A percentile compares a stretch with the other conserved stretches of the same genome.
phyloP scores from a whole-genome alignment of 2,113 vertebrate genomes.

The Caloenas nicobarica region DNA sequence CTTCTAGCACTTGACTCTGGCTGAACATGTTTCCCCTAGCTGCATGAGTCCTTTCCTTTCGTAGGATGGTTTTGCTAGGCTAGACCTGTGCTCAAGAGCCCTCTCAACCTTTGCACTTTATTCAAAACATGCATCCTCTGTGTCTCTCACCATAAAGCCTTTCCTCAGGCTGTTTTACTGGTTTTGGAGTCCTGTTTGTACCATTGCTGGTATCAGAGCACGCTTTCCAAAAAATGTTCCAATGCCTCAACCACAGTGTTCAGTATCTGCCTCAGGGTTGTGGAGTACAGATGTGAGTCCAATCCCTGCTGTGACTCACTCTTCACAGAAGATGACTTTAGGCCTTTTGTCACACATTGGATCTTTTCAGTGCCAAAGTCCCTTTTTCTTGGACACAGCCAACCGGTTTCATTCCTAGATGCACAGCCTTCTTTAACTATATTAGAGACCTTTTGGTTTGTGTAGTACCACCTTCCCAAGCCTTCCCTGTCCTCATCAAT shows the following conservation, averaged over 20 bases:
- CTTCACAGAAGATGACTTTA: not conserved
- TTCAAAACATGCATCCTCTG: rapidly evolving
- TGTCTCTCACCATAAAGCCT: not conserved
- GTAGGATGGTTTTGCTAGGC: not conserved
- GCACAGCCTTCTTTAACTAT: not conserved
- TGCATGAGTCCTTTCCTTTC: not conserved
- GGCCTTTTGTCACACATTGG: slow-evolving; percentile 23
- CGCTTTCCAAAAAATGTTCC: not conserved
- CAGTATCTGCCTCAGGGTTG: not conserved
- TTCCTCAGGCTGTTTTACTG: not conserved
- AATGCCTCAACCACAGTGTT: not conserved
- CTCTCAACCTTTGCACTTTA: not conserved
- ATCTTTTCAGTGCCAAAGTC: not conserved
- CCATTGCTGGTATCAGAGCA: rapidly evolving
- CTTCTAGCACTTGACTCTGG: not conserved
- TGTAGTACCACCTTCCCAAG: not conserved
- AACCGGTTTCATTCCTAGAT: not conserved
- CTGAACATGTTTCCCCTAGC: not conserved
- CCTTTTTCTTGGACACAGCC: not conserved
- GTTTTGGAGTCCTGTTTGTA: not conserved
- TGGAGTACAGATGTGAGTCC: not conserved
- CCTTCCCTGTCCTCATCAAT: not conserved
- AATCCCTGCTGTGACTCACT: slow-evolving; percentile 18
- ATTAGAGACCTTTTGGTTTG: not conserved
- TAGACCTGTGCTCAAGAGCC: not conserved